These are phyloP conservation scores for Amphiura filiformis DNA, from an alignment of 35 echinoderm and acorn worm species.

Conservation along the genomic window DNA sequence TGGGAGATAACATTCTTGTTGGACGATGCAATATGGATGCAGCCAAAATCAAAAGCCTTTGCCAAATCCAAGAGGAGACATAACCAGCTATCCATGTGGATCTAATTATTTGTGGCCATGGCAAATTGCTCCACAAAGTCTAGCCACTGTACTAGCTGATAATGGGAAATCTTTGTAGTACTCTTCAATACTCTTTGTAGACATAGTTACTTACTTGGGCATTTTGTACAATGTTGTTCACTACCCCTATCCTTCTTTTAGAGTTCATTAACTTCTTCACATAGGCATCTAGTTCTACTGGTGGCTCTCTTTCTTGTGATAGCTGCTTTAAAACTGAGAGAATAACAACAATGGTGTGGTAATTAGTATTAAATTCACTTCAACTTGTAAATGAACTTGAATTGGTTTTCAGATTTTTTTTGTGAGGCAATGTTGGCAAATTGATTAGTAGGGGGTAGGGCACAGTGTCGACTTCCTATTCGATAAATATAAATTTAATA, in stretches of 20 bases:
- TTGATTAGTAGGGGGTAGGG: neutral
- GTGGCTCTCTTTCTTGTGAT: conserved; percentile 57
- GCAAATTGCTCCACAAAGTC: too few relatives aligned
- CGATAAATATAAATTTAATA: too few relatives aligned
- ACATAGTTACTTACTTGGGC: conserved; percentile 68
- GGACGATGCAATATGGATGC: too few relatives aligned
- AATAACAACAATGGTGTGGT: neutral
- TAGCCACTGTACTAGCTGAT: too few relatives aligned
- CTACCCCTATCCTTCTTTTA: conserved; percentile 76
- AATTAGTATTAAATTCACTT: neutral
- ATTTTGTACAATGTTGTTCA: conserved; percentile 96
- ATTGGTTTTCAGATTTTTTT: neutral
- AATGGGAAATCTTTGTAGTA: too few relatives aligned
- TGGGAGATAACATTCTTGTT: too few relatives aligned
- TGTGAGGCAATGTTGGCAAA: neutral
- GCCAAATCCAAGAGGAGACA: too few relatives aligned
- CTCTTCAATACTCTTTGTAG: too few relatives aligned
- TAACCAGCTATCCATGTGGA: too few relatives aligned
- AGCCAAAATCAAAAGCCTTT: too few relatives aligned
- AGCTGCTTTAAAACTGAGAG: conserved; percentile 64
- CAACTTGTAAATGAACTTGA: neutral
- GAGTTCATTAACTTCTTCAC: conserved; percentile 87
- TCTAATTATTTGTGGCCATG: too few relatives aligned
- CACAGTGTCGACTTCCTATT: too few relatives aligned
- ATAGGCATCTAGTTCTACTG: conserved; percentile 83